Percentiles rank a stretch among this genome's conserved stretches.
These are phyloP conservation scores for Hyposoter didymator DNA, from an alignment of 2,888 invertebrate genomes.

Conservation along the genomic window DNA sequence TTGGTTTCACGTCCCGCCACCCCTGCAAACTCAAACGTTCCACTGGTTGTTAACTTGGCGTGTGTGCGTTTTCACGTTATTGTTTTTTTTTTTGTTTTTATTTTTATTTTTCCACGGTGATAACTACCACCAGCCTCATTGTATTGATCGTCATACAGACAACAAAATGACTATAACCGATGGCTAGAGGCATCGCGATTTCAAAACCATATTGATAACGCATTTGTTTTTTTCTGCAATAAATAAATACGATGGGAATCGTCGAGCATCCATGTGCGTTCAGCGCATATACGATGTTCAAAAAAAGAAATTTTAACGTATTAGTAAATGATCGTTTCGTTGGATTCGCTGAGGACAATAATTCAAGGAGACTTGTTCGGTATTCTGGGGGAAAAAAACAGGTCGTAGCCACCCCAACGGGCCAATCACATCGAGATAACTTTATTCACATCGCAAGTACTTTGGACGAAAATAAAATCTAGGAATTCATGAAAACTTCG, in stretches of 20 bases:
- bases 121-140: conserved; percentile 41
- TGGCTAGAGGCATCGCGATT: conserved; percentile 10
- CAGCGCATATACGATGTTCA: not conserved
- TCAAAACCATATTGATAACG: not conserved
- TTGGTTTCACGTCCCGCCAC: conserved; percentile 54
- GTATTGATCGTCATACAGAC: conserved; percentile 19
- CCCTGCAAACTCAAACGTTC: conserved; percentile 54
- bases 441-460: not conserved
- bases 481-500: not conserved
- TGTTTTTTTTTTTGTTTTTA: not conserved
- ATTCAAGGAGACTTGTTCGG: not conserved
- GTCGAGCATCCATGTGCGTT: not conserved
- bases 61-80: conserved; percentile 25
- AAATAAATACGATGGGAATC: not conserved
- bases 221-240: not conserved
- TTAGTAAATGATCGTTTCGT: not conserved
- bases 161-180: conserved; percentile 3
- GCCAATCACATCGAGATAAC: not conserved
- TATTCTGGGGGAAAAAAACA: not conserved
- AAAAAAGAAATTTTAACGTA: not conserved
- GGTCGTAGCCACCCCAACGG: not conserved
- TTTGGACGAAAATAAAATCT: not conserved
- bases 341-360: not conserved
- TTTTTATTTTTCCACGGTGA: conserved; percentile 44
- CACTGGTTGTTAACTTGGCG: conserved; percentile 59